Percentiles rank a stretch among this genome's conserved stretches.
Conservation (phyloP, 2,113 vertebrate genomes). For the Paedocypris sp. region DNA sequence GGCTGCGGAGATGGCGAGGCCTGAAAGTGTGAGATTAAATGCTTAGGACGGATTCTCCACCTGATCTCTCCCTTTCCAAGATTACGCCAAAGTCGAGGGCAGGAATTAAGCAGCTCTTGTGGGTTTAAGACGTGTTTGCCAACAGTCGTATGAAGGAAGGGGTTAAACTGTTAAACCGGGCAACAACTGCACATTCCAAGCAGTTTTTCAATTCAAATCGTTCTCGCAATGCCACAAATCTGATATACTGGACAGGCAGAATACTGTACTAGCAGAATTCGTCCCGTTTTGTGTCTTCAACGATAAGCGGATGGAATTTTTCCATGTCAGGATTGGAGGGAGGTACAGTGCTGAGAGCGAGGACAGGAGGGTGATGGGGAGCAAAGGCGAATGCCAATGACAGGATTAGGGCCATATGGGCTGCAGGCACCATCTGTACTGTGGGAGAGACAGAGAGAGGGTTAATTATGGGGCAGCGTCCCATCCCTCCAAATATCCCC, state of each 20-base stretch:
- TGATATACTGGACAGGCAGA: no score
- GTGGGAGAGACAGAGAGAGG: conserved; percentile 65
- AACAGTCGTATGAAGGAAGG: not conserved
- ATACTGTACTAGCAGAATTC: no score
- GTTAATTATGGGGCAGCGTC: conserved; percentile 70
- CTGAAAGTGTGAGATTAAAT: conserved; percentile 41
- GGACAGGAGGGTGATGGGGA: conserved; percentile 27
- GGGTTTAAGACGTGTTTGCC: not conserved
- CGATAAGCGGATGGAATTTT: conserved; percentile 36
- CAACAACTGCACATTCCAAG: no score
- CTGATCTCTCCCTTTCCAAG: conserved; percentile 53
- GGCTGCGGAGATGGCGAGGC: conserved; percentile 26
- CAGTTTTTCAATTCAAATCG: no score
- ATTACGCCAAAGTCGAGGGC: conserved; percentile 36
- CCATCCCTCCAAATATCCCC: conserved; percentile 54
- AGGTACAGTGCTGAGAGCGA: conserved; percentile 11
- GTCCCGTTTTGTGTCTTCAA: no score
- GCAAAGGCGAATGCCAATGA: conserved; percentile 64
- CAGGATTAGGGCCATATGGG: conserved; percentile 73
- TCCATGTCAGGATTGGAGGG: conserved; percentile 36
- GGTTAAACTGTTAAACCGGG: no score
- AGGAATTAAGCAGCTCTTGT: not conserved
- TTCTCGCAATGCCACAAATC: no score
- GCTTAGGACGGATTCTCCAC: conserved; percentile 33
- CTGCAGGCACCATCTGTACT: conserved; percentile 69